A percentile compares a stretch with the other conserved stretches of the same genome.
phyloP scores from a whole-genome alignment of 2,797 vertebrate genomes.

The Anableps anableps region DNA sequence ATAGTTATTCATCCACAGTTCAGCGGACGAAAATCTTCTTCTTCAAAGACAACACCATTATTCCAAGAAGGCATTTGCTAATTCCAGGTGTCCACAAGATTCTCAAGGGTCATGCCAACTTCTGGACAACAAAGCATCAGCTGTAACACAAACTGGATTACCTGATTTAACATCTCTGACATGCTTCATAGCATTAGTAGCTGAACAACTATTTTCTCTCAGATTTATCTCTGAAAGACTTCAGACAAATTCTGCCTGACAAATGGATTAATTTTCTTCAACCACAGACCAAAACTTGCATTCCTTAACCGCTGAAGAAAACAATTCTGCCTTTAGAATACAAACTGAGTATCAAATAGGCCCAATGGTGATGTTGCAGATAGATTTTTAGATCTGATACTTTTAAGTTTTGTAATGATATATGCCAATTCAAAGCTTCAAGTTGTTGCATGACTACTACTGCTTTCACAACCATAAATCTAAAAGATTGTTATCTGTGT shows the following conservation, averaged over 20 bases:
- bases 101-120: not conserved
- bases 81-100: not conserved
- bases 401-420: not conserved
- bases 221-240: constrained; percentile 2
- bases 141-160: not conserved
- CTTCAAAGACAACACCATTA: not conserved
- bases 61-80: not conserved
- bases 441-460: not conserved
- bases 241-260: not conserved
- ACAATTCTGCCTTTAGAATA: not conserved
- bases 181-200: not conserved
- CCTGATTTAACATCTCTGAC: not conserved
- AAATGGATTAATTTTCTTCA: not conserved
- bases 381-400: not conserved
- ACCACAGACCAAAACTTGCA: not conserved
- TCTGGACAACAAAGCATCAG: not conserved
- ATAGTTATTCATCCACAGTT: not conserved
- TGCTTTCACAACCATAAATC: not conserved
- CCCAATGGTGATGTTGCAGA: not conserved
- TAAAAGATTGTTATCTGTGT: not conserved
- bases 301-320: not conserved
- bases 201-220: not conserved
- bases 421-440: not conserved
- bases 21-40: not conserved
- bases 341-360: not conserved